These are phyloP conservation scores for Neoaliturus tenellus DNA, from an alignment of 2,888 invertebrate genomes.

Conservation along the genomic window DNA sequence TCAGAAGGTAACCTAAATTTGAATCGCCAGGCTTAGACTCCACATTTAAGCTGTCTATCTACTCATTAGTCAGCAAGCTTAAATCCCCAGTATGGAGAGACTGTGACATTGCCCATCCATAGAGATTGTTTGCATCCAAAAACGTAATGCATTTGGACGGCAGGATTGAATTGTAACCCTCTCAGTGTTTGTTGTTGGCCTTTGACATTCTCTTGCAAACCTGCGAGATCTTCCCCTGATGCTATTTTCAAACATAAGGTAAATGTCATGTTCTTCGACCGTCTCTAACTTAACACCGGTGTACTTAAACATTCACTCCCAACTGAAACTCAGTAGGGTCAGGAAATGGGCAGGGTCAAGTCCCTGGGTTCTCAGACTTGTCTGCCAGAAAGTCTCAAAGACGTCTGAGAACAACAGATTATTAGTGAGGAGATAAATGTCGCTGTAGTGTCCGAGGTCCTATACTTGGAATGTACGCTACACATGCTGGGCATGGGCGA, in stretches of 20 bases:
- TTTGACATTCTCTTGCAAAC: neutral
- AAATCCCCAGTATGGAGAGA: conserved; percentile 68
- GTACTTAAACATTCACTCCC: conserved; percentile 45
- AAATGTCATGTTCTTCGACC: conserved; percentile 52
- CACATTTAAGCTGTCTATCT: conserved; percentile 14
- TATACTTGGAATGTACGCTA: conserved; percentile 66
- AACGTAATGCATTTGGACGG: conserved; percentile 59
- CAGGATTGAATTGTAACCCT: conserved; percentile 33
- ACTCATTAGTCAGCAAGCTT: conserved; percentile 64
- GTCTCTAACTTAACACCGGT: conserved; percentile 53
- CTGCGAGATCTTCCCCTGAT: conserved; percentile 45
- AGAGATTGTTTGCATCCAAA: conserved; percentile 70
- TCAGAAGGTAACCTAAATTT: conserved; percentile 65
- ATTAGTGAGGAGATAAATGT: conserved; percentile 53
- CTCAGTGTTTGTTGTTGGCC: conserved; percentile 41
- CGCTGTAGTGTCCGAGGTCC: conserved; percentile 69
- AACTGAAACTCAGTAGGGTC: conserved; percentile 52
- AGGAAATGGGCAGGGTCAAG: conserved; percentile 57
- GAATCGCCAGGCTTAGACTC: neutral
- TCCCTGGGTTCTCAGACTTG: conserved; percentile 4
- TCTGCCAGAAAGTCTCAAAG: conserved; percentile 58
- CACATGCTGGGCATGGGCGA: conserved; percentile 67
- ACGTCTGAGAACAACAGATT: conserved; percentile 58
- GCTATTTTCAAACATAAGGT: conserved; percentile 49
- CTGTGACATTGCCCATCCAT: conserved; percentile 70